These are phyloP conservation scores for Corythoichthys haematopterus DNA, from an alignment of 2,113 vertebrate species.

Conservation along the genomic window DNA sequence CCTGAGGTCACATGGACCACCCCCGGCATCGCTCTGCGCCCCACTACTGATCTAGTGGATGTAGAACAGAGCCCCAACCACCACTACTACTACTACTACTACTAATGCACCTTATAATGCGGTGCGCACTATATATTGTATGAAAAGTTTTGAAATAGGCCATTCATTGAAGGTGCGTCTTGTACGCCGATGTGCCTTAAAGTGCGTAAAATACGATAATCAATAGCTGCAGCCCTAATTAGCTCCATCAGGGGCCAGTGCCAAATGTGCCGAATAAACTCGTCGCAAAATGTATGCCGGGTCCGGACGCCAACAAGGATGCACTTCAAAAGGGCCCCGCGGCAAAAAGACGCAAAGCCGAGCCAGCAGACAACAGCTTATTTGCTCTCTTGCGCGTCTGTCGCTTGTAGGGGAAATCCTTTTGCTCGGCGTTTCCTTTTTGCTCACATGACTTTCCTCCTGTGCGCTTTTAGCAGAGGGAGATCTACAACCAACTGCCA, in stretches of 20 bases:
- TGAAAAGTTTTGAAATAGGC: too few relatives aligned
- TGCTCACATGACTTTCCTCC: not conserved
- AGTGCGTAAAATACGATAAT: too few relatives aligned
- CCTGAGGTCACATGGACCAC: too few relatives aligned
- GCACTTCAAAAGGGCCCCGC: slow-evolving; percentile 41
- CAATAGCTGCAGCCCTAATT: too few relatives aligned
- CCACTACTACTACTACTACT: too few relatives aligned
- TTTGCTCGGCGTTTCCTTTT: not conserved
- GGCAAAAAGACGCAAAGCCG: slow-evolving; percentile 19
- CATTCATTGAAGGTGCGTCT: too few relatives aligned
- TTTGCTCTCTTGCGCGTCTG: slow-evolving; percentile 27
- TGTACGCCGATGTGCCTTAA: too few relatives aligned
- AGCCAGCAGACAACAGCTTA: slow-evolving; percentile 27
- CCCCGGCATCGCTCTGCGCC: too few relatives aligned
- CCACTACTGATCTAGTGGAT: too few relatives aligned
- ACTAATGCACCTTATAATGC: too few relatives aligned
- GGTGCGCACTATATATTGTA: too few relatives aligned
- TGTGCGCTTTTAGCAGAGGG: slow-evolving; percentile 6
- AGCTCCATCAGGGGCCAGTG: not conserved
- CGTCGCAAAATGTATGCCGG: slow-evolving; percentile 32
- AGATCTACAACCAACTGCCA: slow-evolving; percentile 32
- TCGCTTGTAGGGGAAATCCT: slow-evolving; percentile 36
- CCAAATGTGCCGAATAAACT: slow-evolving; percentile 51
- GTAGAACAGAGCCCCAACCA: too few relatives aligned
- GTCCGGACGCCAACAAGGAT: slow-evolving; percentile 33